phyloP scores from a whole-genome alignment of 30 jellyfish, hydroid and myxozoan genomes.

The Mastigias papua region DNA sequence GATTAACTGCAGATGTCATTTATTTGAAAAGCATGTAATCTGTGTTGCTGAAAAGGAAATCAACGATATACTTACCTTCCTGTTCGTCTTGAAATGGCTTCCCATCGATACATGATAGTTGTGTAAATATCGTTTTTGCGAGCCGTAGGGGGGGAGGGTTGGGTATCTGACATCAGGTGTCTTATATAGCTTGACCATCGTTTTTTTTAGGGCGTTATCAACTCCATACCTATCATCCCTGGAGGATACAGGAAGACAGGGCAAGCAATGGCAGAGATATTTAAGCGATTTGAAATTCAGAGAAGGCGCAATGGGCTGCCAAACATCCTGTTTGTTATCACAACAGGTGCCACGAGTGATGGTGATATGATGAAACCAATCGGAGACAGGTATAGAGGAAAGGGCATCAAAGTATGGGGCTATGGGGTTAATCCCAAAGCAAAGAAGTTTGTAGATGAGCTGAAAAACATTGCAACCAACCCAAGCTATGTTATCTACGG shows the following conservation, averaged over 20 bases:
- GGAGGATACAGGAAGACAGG: conserved; percentile 73
- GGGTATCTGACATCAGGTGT: too few relatives aligned
- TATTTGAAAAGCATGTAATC: too few relatives aligned
- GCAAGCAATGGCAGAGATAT: conserved; percentile 61
- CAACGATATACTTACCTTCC: too few relatives aligned
- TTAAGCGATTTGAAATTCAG: conserved; percentile 40
- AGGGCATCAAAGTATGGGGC: conserved; percentile 57
- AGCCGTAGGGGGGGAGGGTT: too few relatives aligned
- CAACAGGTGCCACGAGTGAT: conserved; percentile 79
- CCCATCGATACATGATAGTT: too few relatives aligned
- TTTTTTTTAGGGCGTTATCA: conserved; percentile 32
- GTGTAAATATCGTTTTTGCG: too few relatives aligned
- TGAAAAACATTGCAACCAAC: conserved; percentile 46
- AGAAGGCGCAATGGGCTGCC: conserved; percentile 50
- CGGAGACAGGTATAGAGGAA: conserved; percentile 30
- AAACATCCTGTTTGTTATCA: conserved; percentile 50
- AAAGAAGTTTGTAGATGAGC: conserved; percentile 38
- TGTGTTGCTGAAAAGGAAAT: too few relatives aligned
- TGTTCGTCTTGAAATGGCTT: too few relatives aligned
- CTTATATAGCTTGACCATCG: too few relatives aligned
- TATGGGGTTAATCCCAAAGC: conserved; percentile 73
- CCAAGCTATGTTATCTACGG: conserved; percentile 57
- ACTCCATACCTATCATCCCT: conserved; percentile 58
- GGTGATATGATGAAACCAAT: conserved; percentile 25
- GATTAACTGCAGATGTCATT: too few relatives aligned